Evolutionary conservation across 1,140 invertebrate genomes (phyloP).

Genomic region (Mycetomoellerius zeteki): DNA sequence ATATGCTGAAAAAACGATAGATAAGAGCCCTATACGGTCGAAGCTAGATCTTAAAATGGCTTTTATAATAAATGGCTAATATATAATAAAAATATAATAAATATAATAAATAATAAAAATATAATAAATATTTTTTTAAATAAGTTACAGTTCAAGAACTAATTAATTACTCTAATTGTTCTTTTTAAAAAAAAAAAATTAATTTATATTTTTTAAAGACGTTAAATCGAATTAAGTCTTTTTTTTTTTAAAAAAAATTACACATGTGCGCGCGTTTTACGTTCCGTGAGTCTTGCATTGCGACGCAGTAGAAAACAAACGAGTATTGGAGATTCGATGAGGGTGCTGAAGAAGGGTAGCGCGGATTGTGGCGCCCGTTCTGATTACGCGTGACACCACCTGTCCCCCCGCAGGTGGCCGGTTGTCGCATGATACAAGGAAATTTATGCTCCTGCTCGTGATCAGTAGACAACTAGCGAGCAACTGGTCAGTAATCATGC

Average conservation of each 20-base stretch:
- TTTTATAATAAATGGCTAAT: too few species aligned
- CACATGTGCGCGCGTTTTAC: not conserved
- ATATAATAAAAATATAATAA: too few species aligned
- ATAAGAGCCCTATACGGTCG: too few species aligned
- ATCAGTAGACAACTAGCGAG: constrained; percentile 71
- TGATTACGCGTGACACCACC: constrained; percentile 82
- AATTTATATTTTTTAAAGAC: too few species aligned
- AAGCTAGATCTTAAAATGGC: too few species aligned
- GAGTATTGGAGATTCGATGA: constrained; percentile 42
- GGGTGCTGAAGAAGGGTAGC: constrained; percentile 62
- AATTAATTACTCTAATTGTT: not conserved
- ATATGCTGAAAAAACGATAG: too few species aligned
- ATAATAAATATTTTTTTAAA: not conserved
- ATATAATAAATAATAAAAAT: too few species aligned
- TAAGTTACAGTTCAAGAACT: not conserved
- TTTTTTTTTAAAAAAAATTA: not conserved
- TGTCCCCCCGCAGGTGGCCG: constrained; percentile 84
- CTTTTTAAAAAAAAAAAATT: not conserved
- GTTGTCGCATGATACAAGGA: constrained; percentile 70
- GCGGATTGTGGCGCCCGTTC: constrained; percentile 79
- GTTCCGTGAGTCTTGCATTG: constrained; percentile 60
- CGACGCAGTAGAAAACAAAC: constrained; percentile 58
- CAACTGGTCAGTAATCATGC: constrained; percentile 58
- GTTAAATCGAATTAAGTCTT: too few species aligned
- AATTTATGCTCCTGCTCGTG: constrained; percentile 78